Evolutionary conservation across 2,888 invertebrate species (phyloP).

Genomic region (Caenorhabditis sp.): DNA sequence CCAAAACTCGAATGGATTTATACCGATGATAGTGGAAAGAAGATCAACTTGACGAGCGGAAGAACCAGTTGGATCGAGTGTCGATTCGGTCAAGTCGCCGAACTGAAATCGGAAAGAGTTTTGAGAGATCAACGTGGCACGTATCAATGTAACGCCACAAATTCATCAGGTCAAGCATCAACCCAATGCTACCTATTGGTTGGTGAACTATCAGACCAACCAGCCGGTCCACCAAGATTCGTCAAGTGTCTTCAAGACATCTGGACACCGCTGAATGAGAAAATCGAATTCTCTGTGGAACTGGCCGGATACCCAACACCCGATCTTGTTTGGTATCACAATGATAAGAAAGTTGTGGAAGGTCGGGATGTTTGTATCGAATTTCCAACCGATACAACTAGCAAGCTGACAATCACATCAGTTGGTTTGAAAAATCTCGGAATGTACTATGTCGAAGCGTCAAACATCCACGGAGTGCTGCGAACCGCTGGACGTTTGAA

Average conservation of each 20-base stretch:
- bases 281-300: conserved; percentile 58
- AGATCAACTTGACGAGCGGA: conserved; percentile 38
- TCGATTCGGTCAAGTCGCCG: conserved; percentile 54
- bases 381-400: conserved; percentile 50
- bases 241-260: conserved; percentile 64
- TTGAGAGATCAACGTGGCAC: conserved; percentile 56
- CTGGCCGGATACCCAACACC: conserved; percentile 63
- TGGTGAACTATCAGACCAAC: conserved; percentile 54
- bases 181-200: conserved; percentile 62
- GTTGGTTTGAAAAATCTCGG: conserved; percentile 58
- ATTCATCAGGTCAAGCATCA: conserved; percentile 55
- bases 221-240: conserved; percentile 63
- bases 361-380: conserved; percentile 51
- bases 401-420: conserved; percentile 51
- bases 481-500: conserved; percentile 58
- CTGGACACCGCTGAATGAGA: conserved; percentile 59
- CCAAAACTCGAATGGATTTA: conserved; percentile 61
- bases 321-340: conserved; percentile 65
- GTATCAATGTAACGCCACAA: conserved; percentile 61
- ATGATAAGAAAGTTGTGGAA: conserved; percentile 57
- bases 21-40: conserved; percentile 51
- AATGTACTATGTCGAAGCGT: conserved; percentile 61
- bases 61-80: conserved; percentile 57
- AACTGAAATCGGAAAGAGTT: conserved; percentile 53
- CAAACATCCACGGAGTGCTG: conserved; percentile 65